These are phyloP conservation scores for Drosophila obscura DNA, from an alignment of 1,140 invertebrate genomes.

Conservation along the genomic window DNA sequence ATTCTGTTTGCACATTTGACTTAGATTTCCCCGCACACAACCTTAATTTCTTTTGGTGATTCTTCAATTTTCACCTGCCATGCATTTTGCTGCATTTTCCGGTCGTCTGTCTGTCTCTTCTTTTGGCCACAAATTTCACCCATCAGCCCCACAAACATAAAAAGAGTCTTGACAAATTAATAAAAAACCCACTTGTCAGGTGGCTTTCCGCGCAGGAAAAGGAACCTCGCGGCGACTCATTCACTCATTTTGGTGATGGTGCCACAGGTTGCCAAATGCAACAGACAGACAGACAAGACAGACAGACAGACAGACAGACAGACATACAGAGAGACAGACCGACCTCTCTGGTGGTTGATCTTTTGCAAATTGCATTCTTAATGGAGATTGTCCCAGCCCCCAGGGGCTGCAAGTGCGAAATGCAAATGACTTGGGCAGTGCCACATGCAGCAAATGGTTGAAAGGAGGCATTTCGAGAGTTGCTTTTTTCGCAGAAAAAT, in stretches of 20 bases:
- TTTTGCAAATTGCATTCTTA: slow-evolving; percentile 72
- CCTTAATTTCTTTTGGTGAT: slow-evolving; percentile 23
- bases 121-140: slow-evolving; percentile 57
- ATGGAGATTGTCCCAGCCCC: slow-evolving; percentile 45
- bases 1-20: slow-evolving; percentile 41
- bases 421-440: slow-evolving; percentile 59
- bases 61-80: slow-evolving; percentile 64
- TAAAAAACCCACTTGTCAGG: slow-evolving; percentile 64
- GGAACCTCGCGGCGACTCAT: slow-evolving; percentile 43
- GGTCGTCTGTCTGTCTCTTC: background rate
- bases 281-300: too few species aligned
- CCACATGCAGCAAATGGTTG: slow-evolving; percentile 25
- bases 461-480: background rate
- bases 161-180: slow-evolving; percentile 74
- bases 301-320: too few species aligned
- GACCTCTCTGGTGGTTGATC: slow-evolving; percentile 23
- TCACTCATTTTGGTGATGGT: slow-evolving; percentile 20
- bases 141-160: slow-evolving; percentile 42
- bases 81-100: background rate
- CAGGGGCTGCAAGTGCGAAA: slow-evolving; percentile 27
- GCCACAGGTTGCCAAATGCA: background rate
- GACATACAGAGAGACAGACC: too few species aligned
- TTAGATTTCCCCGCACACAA: slow-evolving; percentile 49
- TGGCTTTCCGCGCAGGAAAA: slow-evolving; percentile 41
- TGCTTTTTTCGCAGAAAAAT: background rate